A percentile compares a stretch with the other conserved stretches of the same genome.
Evolutionary conservation across 2,888 invertebrate genomes (phyloP).

Genomic region (Hirtodrosophila histrioides): DNA sequence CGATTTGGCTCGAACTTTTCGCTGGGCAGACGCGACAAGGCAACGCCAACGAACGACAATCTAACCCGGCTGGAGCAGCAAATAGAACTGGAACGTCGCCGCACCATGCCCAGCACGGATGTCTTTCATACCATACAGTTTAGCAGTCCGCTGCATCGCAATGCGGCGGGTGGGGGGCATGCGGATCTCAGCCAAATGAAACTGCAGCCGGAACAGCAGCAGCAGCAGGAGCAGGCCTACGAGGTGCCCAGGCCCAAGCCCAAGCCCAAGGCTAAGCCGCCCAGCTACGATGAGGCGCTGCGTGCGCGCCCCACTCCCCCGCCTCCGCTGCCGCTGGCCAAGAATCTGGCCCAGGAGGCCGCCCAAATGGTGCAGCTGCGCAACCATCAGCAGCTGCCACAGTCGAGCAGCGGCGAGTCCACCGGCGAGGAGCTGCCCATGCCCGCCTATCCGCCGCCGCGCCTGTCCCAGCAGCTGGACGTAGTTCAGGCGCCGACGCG

Average conservation of each 20-base stretch:
- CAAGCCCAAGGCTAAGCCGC: constrained; percentile 60
- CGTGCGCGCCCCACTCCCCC: constrained; percentile 48
- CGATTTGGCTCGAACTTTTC: constrained; percentile 80
- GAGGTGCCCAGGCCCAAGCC: constrained; percentile 76
- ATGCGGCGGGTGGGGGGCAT: constrained; percentile 66
- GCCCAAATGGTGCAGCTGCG: constrained; percentile 60
- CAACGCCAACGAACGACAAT: constrained; percentile 5
- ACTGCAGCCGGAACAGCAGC: constrained; percentile 1
- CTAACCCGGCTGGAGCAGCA: constrained; percentile 7
- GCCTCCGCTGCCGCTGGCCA: constrained; percentile 46
- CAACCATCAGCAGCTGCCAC: constrained; percentile 35
- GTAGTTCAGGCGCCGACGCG: constrained; percentile 76
- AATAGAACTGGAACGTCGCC: constrained; percentile 77
- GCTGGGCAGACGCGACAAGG: constrained; percentile 49
- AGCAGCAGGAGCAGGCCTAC: constrained; percentile 57
- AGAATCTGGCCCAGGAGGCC: constrained; percentile 65
- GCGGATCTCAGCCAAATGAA: constrained; percentile 59
- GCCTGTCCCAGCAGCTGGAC: constrained; percentile 70
- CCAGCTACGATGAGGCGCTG: constrained; percentile 82
- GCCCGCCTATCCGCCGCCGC: constrained; percentile 83
- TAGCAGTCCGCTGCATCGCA: constrained; percentile 82
- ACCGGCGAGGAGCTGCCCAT: constrained; percentile 78
- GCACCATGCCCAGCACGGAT: constrained; percentile 82
- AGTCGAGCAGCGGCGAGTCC: constrained; percentile 41
- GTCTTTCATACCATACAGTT: constrained; percentile 83